phyloP scores from a whole-genome alignment of 2,888 invertebrate genomes.

The Drosophila sordidapex region DNA sequence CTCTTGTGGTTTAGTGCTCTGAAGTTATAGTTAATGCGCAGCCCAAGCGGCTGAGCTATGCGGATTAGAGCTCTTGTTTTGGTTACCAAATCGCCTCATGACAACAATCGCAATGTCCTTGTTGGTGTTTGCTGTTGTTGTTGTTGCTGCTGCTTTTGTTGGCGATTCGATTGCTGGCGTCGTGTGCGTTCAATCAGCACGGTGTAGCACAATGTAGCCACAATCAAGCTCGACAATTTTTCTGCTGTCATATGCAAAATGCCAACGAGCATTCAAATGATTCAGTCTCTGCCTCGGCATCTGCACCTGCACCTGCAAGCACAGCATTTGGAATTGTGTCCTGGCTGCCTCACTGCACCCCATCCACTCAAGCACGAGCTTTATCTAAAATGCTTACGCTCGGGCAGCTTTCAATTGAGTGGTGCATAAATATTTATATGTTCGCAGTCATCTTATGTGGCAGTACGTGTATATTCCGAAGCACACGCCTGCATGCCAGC shows the following conservation, averaged over 20 bases:
- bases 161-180: conserved; percentile 24
- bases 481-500: conserved; percentile 25
- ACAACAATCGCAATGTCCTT: conserved; percentile 32
- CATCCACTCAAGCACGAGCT: conserved; percentile 27
- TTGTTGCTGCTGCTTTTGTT: conserved; percentile 14
- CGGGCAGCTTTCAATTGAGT: conserved; percentile 76
- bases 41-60: conserved; percentile 50
- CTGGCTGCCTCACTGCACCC: background rate
- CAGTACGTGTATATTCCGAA: conserved; percentile 16
- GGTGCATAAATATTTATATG: conserved; percentile 80
- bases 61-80: conserved; percentile 78
- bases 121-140: conserved; percentile 1
- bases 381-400: conserved; percentile 84
- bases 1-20: conserved; percentile 62
- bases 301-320: conserved; percentile 27
- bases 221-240: conserved; percentile 70
- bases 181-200: conserved; percentile 74
- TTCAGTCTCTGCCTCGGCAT: conserved; percentile 37
- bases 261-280: conserved; percentile 40
- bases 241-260: conserved; percentile 78
- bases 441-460: conserved; percentile 30
- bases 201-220: conserved; percentile 39
- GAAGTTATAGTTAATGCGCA: conserved; percentile 33
- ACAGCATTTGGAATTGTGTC: conserved; percentile 14
- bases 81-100: conserved; percentile 74